Evolutionary conservation across 64 coral and sea anemone genomes (phyloP).

Genomic region (Montipora sp.): DNA sequence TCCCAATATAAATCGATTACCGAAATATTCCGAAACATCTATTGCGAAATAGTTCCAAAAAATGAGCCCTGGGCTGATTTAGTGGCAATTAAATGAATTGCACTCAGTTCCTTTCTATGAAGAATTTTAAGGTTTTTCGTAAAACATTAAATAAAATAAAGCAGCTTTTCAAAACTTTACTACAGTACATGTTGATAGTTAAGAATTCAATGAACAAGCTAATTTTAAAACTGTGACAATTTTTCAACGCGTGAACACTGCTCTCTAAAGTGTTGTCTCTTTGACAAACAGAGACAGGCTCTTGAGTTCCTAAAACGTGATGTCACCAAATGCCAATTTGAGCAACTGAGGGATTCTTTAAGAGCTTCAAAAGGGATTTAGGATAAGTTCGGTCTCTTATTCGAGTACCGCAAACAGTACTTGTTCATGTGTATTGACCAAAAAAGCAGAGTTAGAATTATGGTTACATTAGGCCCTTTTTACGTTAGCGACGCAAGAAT

Average conservation of each 20-base stretch:
- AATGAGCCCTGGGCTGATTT: neutral
- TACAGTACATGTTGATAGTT: neutral
- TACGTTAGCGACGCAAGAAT: no score
- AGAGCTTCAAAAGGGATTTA: no score
- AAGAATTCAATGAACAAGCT: neutral
- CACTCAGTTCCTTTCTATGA: neutral
- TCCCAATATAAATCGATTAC: neutral
- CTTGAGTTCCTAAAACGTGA: no score
- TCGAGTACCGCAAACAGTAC: no score
- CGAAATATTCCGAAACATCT: neutral
- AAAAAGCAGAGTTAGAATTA: no score
- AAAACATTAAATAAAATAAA: conserved; percentile 12
- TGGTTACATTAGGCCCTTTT: no score
- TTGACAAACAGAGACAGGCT: neutral
- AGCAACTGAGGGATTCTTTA: no score
- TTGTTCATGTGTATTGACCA: no score
- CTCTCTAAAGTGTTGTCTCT: neutral
- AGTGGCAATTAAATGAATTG: neutral
- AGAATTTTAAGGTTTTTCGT: neutral
- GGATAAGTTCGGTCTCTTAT: no score
- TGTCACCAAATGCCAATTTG: no score
- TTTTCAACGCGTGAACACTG: neutral
- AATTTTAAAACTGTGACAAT: neutral
- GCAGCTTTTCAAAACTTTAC: neutral
- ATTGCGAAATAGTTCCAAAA: neutral